Conservation (phyloP, 1,140 invertebrate genomes). For the Caerostris extrusa region DNA sequence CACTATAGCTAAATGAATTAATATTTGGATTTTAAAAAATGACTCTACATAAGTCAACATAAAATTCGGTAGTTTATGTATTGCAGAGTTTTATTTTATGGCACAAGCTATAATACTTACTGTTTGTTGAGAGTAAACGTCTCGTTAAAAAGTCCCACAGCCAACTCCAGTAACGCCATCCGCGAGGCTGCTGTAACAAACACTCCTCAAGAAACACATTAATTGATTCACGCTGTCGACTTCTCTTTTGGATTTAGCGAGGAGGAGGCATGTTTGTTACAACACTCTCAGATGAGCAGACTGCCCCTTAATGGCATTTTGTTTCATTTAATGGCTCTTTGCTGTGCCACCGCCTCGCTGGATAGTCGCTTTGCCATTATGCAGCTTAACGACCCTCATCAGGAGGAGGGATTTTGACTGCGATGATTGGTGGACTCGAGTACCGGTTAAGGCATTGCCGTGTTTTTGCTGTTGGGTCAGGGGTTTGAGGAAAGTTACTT, state of each 20-base stretch:
- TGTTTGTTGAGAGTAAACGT: too few relatives aligned
- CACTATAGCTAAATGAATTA: too few relatives aligned
- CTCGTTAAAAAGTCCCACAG: too few relatives aligned
- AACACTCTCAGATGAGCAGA: not conserved
- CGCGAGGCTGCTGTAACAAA: too few relatives aligned
- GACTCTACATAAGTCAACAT: too few relatives aligned
- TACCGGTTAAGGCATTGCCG: not conserved
- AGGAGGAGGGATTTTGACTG: not conserved
- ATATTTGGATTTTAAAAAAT: too few relatives aligned
- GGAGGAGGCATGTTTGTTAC: not conserved
- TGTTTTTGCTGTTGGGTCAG: conserved; percentile 22
- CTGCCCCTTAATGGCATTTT: conserved; percentile 8
- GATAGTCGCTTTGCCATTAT: conserved; percentile 10
- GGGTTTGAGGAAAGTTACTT: conserved; percentile 16
- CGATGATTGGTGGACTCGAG: not conserved
- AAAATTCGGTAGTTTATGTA: too few relatives aligned
- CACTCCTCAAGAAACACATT: not conserved
- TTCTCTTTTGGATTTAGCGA: not conserved
- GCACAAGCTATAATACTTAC: too few relatives aligned
- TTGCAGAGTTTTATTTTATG: too few relatives aligned
- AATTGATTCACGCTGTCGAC: not conserved
- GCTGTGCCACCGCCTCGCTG: not conserved
- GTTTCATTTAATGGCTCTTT: conserved; percentile 20
- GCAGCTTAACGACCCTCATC: conserved; percentile 26
- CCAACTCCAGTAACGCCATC: too few relatives aligned